Percentiles rank a stretch among this genome's conserved stretches.
Conservation (phyloP, 2,113 vertebrate species). For the Urocitellus parryii region DNA sequence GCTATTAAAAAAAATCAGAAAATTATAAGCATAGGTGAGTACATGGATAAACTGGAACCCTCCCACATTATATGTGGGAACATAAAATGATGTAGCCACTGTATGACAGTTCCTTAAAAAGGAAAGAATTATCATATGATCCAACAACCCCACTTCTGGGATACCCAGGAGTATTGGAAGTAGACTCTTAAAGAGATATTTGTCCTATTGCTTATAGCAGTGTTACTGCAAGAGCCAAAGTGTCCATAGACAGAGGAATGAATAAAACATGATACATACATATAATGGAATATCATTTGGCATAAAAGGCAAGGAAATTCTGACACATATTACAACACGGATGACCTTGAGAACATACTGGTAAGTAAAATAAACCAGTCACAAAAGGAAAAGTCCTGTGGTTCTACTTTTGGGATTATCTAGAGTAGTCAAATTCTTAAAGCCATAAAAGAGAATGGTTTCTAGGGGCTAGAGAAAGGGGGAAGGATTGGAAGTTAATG, state of each 20-base stretch:
- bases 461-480: background rate
- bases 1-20: background rate
- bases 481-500: background rate
- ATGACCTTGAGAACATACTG: background rate
- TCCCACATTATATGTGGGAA: background rate
- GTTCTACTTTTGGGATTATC: background rate
- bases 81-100: background rate
- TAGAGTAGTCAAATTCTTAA: background rate
- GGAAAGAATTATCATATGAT: background rate
- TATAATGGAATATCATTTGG: background rate
- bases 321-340: background rate
- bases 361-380: background rate
- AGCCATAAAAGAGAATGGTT: background rate
- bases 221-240: background rate
- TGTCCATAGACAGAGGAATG: background rate
- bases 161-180: background rate
- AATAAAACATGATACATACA: background rate
- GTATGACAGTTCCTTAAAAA: background rate
- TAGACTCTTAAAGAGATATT: background rate
- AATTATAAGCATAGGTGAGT: background rate
- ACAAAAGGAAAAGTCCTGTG: background rate
- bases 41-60: background rate
- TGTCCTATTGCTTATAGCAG: background rate
- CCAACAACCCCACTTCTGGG: background rate
- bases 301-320: background rate